A percentile compares a stretch with the other conserved stretches of the same genome.
These are phyloP conservation scores for Diplazon laetatorius DNA, from an alignment of 2,888 invertebrate genomes.

Conservation along the genomic window DNA sequence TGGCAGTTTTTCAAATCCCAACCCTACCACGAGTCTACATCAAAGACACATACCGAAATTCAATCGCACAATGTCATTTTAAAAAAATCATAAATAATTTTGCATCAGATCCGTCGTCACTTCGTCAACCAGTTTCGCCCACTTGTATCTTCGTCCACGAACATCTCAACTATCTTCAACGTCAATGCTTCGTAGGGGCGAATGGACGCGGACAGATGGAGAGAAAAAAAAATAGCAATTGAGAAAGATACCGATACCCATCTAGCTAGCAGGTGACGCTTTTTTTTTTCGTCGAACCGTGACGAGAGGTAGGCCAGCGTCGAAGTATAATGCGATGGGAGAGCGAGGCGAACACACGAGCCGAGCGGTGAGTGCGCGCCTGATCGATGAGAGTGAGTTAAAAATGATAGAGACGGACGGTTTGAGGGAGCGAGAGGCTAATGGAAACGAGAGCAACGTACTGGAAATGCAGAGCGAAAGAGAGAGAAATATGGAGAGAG, in stretches of 20 bases:
- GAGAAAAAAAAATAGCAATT: not conserved
- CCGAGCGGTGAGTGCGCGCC: slow-evolving; percentile 54
- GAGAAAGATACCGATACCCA: not conserved
- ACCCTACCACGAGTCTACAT: too few species aligned
- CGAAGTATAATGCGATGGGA: slow-evolving; percentile 58
- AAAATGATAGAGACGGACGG: slow-evolving; percentile 40
- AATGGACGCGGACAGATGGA: not conserved
- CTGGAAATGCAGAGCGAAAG: slow-evolving; percentile 59
- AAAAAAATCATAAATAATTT: slow-evolving; percentile 31
- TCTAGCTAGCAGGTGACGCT: not conserved
- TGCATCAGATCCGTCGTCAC: slow-evolving; percentile 8
- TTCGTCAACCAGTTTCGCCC: not conserved
- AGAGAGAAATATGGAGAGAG: too few species aligned
- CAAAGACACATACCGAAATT: too few species aligned
- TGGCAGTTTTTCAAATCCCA: too few species aligned
- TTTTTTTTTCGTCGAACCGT: slow-evolving; percentile 37
- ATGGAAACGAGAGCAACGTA: slow-evolving; percentile 63
- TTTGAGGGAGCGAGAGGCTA: slow-evolving; percentile 33
- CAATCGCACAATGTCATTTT: too few species aligned
- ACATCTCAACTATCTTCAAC: slow-evolving; percentile 1
- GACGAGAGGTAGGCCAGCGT: slow-evolving; percentile 55
- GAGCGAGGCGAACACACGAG: slow-evolving; percentile 51
- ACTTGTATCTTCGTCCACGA: not conserved
- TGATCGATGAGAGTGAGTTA: slow-evolving; percentile 63
- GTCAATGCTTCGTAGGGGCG: not conserved